Conservation (phyloP, 2,888 invertebrate species). For the Megastigmus dorsalis region DNA sequence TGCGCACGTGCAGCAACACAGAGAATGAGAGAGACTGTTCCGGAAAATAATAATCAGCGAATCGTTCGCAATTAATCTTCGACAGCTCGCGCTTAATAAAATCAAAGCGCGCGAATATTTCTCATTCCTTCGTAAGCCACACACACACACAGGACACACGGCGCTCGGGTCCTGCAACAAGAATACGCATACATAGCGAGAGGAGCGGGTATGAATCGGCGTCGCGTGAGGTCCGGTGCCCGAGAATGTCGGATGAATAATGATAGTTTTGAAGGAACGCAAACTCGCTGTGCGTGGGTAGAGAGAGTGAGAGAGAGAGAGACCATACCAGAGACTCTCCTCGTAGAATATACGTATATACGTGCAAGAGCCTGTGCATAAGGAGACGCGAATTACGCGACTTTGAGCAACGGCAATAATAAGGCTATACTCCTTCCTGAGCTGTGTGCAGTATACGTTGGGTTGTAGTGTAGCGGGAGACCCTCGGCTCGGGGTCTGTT, state of each 20-base stretch:
- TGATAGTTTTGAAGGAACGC: constrained; percentile 1
- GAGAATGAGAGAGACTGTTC: too few species aligned
- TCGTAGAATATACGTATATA: neutral
- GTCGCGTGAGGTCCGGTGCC: constrained; percentile 32
- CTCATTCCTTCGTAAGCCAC: neutral
- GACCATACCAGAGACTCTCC: too few species aligned
- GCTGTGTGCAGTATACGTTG: too few species aligned
- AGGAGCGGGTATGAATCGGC: constrained; percentile 33
- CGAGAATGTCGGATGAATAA: constrained; percentile 27
- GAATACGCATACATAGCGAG: neutral
- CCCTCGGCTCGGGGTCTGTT: too few species aligned
- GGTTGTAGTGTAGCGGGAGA: too few species aligned
- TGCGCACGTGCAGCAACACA: constrained; percentile 10
- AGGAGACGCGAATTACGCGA: constrained; percentile 35
- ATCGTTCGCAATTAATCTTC: constrained; percentile 18
- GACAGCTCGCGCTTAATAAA: neutral
- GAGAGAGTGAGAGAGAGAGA: too few species aligned
- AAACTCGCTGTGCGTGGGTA: neutral
- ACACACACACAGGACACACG: neutral
- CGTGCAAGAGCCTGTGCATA: neutral
- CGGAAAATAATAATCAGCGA: constrained; percentile 26
- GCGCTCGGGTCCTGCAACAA: neutral
- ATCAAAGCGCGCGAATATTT: constrained; percentile 12
- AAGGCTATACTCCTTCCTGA: too few species aligned
- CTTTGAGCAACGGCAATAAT: too few species aligned